phyloP scores from a whole-genome alignment of 1,140 invertebrate species.

The Asbolus verrucosus region DNA sequence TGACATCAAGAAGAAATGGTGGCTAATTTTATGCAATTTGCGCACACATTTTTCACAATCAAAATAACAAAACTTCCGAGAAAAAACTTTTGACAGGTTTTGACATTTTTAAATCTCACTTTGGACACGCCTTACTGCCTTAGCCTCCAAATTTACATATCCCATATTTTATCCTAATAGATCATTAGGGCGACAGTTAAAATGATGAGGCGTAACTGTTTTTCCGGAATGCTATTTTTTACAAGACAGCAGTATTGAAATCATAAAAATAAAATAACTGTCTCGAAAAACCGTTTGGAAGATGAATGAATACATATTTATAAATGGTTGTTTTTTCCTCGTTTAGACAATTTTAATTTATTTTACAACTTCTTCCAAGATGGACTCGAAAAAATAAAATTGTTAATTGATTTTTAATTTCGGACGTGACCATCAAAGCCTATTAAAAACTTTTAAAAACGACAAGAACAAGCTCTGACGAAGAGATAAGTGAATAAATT shows the following conservation, averaged over 20 bases:
- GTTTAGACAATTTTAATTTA: not conserved
- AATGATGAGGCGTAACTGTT: not conserved
- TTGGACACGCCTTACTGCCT: no score
- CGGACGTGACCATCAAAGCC: not conserved
- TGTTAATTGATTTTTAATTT: slow-evolving; percentile 9
- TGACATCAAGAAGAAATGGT: no score
- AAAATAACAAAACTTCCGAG: no score
- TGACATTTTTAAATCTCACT: no score
- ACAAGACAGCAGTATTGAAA: not conserved
- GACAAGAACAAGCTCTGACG: not conserved
- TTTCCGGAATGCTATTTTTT: not conserved
- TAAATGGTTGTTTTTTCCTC: not conserved
- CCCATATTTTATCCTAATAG: no score
- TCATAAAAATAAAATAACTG: not conserved
- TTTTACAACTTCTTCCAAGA: not conserved
- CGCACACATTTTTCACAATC: no score
- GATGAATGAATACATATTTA: not conserved
- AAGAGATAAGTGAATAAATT: not conserved
- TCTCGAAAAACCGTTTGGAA: not conserved
- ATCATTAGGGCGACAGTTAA: no score
- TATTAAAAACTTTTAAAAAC: not conserved
- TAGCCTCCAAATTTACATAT: no score
- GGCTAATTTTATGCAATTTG: no score
- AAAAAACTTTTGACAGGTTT: no score
- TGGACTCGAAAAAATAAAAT: not conserved